A percentile compares a stretch with the other conserved stretches of the same genome.
These are phyloP conservation scores for Xanthorhoe spadicearia DNA, from an alignment of 2,888 invertebrate genomes.

Conservation along the genomic window DNA sequence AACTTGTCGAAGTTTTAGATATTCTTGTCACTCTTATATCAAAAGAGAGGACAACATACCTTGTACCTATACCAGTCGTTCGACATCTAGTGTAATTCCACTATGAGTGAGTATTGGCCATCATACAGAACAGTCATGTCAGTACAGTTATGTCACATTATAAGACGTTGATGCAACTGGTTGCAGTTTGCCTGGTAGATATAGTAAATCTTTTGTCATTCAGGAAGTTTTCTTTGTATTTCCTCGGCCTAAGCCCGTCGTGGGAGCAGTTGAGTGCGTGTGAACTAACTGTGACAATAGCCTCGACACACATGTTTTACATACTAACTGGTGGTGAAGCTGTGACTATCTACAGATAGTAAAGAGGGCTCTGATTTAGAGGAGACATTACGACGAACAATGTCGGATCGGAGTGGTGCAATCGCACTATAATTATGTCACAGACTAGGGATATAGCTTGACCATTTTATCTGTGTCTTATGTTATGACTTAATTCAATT, in stretches of 20 bases:
- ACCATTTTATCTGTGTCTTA: not conserved
- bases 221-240: constrained; percentile 39
- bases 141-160: not conserved
- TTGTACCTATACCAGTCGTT: too few species aligned
- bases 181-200: not conserved
- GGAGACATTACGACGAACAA: constrained; percentile 78
- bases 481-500: too few species aligned
- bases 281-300: constrained; percentile 76
- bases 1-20: too few species aligned
- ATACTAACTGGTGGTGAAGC: constrained; percentile 17
- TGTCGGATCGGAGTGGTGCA: constrained; percentile 70
- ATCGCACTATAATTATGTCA: constrained; percentile 71
- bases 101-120: too few species aligned
- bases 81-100: too few species aligned
- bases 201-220: constrained; percentile 20
- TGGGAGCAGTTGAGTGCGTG: constrained; percentile 80
- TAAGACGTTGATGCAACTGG: not conserved
- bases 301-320: constrained; percentile 66
- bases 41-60: too few species aligned
- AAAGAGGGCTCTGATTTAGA: constrained; percentile 75
- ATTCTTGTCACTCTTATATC: too few species aligned
- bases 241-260: constrained; percentile 53
- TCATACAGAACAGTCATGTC: too few species aligned
- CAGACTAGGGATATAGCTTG: constrained; percentile 6
- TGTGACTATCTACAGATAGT: constrained; percentile 22